A percentile compares a stretch with the other conserved stretches of the same genome.
These are phyloP conservation scores for Cheilinus undulatus DNA, from an alignment of 2,113 vertebrate genomes.

Conservation along the genomic window DNA sequence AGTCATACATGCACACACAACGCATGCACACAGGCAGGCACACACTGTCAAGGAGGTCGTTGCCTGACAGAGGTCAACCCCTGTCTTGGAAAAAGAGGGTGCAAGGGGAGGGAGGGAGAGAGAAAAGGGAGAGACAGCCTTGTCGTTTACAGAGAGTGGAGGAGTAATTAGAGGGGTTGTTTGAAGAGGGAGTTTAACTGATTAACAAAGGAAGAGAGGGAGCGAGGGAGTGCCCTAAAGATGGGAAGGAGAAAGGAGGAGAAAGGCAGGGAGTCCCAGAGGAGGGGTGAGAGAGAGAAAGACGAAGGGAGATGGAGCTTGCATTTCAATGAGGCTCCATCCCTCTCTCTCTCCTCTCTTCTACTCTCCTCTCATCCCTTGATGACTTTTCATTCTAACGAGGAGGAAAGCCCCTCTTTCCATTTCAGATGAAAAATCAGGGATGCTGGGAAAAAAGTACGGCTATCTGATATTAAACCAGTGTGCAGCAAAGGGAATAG, in stretches of 20 bases:
- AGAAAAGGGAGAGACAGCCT: slow-evolving; percentile 73
- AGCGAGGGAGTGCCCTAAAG: slow-evolving; percentile 66
- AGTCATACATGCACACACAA: slow-evolving; percentile 28
- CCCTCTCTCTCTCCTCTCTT: slow-evolving; percentile 54
- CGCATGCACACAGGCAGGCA: not conserved
- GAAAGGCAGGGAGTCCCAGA: slow-evolving; percentile 77
- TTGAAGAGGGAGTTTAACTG: slow-evolving; percentile 90
- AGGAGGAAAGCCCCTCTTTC: slow-evolving; percentile 73
- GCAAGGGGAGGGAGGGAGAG: slow-evolving; percentile 42
- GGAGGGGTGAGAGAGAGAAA: slow-evolving; percentile 76
- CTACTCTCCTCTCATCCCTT: slow-evolving; percentile 74
- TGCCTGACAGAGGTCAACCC: slow-evolving; percentile 80
- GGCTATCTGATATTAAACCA: slow-evolving; percentile 69
- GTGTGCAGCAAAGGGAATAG: slow-evolving; percentile 18
- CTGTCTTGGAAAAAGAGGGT: slow-evolving; percentile 65
- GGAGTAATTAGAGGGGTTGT: slow-evolving; percentile 88
- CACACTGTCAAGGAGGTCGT: slow-evolving; percentile 55
- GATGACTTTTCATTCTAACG: slow-evolving; percentile 79
- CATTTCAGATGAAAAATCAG: slow-evolving; percentile 68
- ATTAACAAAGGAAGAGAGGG: slow-evolving; percentile 86
- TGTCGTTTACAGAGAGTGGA: slow-evolving; percentile 82
- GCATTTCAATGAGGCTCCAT: slow-evolving; percentile 86
- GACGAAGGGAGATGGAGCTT: slow-evolving; percentile 68
- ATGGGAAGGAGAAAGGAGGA: slow-evolving; percentile 74
- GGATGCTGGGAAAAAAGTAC: slow-evolving; percentile 29